Evolutionary conservation across 64 coral and sea anemone species (phyloP).

Genomic region (Montipora sp.): DNA sequence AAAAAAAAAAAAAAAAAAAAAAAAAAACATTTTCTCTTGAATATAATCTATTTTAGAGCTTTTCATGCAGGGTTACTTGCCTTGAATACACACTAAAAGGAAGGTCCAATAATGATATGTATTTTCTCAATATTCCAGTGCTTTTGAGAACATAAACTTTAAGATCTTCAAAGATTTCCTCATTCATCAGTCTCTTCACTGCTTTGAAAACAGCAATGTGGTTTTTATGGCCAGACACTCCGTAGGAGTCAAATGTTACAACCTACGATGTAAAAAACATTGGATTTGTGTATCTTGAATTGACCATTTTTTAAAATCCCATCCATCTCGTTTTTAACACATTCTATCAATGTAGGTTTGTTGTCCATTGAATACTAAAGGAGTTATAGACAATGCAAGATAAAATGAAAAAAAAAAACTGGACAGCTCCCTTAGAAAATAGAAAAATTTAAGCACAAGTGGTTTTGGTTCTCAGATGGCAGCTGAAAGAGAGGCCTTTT

Average conservation of each 20-base stretch:
- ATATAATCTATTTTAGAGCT: not conserved
- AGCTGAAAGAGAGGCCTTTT: too few relatives aligned
- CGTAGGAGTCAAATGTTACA: conserved; percentile 94
- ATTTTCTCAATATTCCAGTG: conserved; percentile 79
- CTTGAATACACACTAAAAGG: conserved; percentile 34
- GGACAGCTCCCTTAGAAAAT: too few relatives aligned
- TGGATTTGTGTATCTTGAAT: not conserved
- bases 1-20: too few relatives aligned
- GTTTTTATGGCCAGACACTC: conserved; percentile 94
- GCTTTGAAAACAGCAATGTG: conserved; percentile 84
- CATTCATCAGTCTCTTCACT: conserved; percentile 62
- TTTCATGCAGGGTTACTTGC: conserved; percentile 11
- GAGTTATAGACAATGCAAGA: too few relatives aligned
- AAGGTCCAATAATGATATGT: conserved; percentile 71
- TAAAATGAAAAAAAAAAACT: too few relatives aligned
- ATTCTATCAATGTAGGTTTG: too few relatives aligned
- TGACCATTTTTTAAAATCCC: too few relatives aligned
- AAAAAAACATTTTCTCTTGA: too few relatives aligned
- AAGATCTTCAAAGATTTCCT: conserved; percentile 56
- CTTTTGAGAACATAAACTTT: conserved; percentile 77
- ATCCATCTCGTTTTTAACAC: too few relatives aligned
- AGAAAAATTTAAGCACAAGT: too few relatives aligned
- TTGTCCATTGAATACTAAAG: too few relatives aligned
- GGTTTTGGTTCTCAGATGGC: too few relatives aligned
- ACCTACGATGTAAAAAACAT: conserved; percentile 46